Evolutionary conservation across 2,113 vertebrate genomes (phyloP).

Genomic region (Porphyrio hochstetteri): DNA sequence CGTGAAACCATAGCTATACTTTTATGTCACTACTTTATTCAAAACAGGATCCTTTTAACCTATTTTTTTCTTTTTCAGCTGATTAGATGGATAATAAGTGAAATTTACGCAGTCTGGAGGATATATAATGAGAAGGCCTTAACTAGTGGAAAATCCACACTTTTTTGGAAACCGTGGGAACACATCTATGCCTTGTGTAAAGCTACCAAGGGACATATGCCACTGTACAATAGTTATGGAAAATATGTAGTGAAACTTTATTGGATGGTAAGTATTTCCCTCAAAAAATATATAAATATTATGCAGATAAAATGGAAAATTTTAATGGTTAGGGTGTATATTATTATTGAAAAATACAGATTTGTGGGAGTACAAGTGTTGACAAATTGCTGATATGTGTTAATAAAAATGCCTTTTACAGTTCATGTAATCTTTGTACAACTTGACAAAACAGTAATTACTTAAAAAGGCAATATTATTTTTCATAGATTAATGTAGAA

Average conservation of each 20-base stretch:
- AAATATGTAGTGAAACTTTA: conserved; percentile 91
- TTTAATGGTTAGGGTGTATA: neutral
- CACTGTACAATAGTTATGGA: conserved; percentile 88
- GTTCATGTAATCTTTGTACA: neutral
- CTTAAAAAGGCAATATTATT: neutral
- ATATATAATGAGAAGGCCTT: conserved; percentile 62
- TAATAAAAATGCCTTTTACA: neutral
- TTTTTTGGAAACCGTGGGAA: conserved; percentile 91
- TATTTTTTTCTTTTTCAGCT: conserved; percentile 73
- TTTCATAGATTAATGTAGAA: neutral
- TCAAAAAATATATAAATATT: neutral
- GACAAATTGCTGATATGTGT: neutral
- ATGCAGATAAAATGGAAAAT: neutral
- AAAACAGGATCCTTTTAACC: neutral
- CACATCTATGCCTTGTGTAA: conserved; percentile 93
- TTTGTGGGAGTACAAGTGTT: neutral
- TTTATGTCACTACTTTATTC: neutral
- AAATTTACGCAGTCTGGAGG: conserved; percentile 86
- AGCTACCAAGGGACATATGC: conserved; percentile 78
- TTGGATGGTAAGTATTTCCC: conserved; percentile 88
- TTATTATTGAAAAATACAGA: neutral
- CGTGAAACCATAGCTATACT: neutral
- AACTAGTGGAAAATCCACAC: conserved; percentile 10
- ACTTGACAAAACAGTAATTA: neutral
- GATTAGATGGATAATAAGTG: conserved; percentile 92